These are phyloP conservation scores for Zelostemma sp. DNA, from an alignment of 1,140 invertebrate species.

Conservation along the genomic window DNA sequence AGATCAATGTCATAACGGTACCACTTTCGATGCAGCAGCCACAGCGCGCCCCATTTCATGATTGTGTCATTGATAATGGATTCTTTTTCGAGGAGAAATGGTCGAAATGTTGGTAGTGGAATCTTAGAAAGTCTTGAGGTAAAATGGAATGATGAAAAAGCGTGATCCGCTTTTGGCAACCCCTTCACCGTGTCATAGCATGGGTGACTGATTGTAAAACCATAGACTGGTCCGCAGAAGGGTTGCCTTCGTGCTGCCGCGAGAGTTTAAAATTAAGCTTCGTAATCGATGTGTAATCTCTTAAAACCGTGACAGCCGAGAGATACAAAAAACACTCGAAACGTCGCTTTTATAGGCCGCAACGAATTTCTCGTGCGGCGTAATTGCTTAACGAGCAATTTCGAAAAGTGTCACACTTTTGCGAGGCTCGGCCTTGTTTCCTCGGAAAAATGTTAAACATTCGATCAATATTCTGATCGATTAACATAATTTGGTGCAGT, in stretches of 20 bases:
- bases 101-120: too few relatives aligned
- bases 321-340: slow-evolving; percentile 35
- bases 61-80: too few relatives aligned
- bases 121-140: too few relatives aligned
- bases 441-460: slow-evolving; percentile 34
- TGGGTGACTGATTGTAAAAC: slow-evolving; percentile 71
- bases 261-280: slow-evolving; percentile 68
- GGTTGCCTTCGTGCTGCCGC: slow-evolving; percentile 45
- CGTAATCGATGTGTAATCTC: slow-evolving; percentile 71
- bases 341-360: slow-evolving; percentile 10
- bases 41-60: too few relatives aligned
- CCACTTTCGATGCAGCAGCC: not conserved
- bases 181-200: slow-evolving; percentile 69
- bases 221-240: slow-evolving; percentile 68
- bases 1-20: not conserved
- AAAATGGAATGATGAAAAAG: slow-evolving; percentile 47
- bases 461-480: slow-evolving; percentile 54
- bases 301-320: slow-evolving; percentile 64
- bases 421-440: not conserved
- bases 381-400: not conserved
- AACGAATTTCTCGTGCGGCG: too few relatives aligned
- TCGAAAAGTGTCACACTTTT: not conserved
- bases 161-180: slow-evolving; percentile 67
- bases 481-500: slow-evolving; percentile 55
- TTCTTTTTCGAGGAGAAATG: too few relatives aligned